Evolutionary conservation across 2,113 vertebrate genomes (phyloP).

Genomic region (Percopsis transmontana): DNA sequence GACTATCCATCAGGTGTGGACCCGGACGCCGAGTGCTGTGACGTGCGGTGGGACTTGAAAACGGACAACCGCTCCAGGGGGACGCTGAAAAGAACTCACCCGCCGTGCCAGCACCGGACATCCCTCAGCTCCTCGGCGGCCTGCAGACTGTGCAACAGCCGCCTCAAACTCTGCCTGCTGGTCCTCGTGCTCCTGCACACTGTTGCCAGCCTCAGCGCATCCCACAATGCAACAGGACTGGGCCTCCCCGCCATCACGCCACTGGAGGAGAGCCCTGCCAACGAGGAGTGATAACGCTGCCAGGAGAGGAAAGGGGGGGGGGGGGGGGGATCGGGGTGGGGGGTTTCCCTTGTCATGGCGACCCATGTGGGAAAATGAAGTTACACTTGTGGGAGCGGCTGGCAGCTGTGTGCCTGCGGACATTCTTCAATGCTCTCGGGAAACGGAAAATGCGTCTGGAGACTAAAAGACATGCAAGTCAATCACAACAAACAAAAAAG

Average conservation of each 20-base stretch:
- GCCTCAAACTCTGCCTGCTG: conserved; percentile 95
- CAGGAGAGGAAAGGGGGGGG: conserved; percentile 45
- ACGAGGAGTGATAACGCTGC: conserved; percentile 84
- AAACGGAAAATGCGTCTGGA: conserved; percentile 56
- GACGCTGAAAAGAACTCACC: conserved; percentile 85
- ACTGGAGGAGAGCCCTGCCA: conserved; percentile 89
- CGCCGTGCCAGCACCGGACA: conserved; percentile 88
- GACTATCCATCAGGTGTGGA: conserved; percentile 85
- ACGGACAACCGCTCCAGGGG: conserved; percentile 84
- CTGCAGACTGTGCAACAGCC: conserved; percentile 93
- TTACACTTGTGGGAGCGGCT: conserved; percentile 43
- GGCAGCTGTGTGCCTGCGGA: conserved; percentile 63
- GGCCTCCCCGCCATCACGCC: conserved; percentile 83
- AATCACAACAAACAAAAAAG: conserved; percentile 78
- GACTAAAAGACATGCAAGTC: conserved; percentile 69
- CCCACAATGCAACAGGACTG: conserved; percentile 90
- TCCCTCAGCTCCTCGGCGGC: conserved; percentile 90
- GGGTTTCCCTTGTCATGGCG: conserved; percentile 74
- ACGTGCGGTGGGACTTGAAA: conserved; percentile 90
- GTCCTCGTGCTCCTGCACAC: conserved; percentile 96
- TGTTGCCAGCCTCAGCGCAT: conserved; percentile 92
- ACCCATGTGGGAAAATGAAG: conserved; percentile 70
- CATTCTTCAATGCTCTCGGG: conserved; percentile 76
- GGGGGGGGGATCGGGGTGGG: conserved; percentile 41
- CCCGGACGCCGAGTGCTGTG: conserved; percentile 94